These are phyloP conservation scores for Antennarius striatus DNA, from an alignment of 2,113 vertebrate genomes.

Conservation along the genomic window DNA sequence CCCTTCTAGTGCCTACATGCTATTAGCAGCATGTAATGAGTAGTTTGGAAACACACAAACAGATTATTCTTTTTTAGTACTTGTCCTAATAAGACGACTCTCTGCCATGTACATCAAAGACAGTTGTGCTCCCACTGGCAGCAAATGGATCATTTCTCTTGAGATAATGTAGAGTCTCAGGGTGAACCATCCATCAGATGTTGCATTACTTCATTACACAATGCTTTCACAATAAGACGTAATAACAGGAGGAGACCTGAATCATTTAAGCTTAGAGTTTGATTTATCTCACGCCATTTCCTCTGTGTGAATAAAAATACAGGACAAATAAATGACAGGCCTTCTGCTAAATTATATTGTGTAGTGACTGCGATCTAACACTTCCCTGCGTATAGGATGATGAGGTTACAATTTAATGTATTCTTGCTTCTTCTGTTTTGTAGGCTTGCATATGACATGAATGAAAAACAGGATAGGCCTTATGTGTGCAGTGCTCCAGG, in stretches of 20 bases:
- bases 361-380: neutral
- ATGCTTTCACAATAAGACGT: conserved; percentile 19
- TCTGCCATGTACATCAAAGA: conserved; percentile 1
- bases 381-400: neutral
- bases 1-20: conserved; percentile 14
- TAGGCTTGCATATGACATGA: conserved; percentile 95
- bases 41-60: conserved; percentile 21
- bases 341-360: conserved; percentile 9
- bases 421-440: conserved; percentile 43
- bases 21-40: conserved; percentile 32
- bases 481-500: conserved; percentile 94
- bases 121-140: conserved; percentile 29
- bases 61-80: conserved; percentile 9
- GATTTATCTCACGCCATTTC: conserved; percentile 16
- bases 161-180: conserved; percentile 48
- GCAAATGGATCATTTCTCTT: conserved; percentile 51
- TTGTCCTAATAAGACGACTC: conserved; percentile 35
- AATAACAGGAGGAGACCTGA: conserved; percentile 28
- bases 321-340: conserved; percentile 11
- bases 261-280: conserved; percentile 1
- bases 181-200: conserved; percentile 42
- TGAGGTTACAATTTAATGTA: conserved; percentile 16
- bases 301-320: conserved; percentile 18
- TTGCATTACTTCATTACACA: conserved; percentile 24
- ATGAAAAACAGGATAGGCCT: conserved; percentile 95